A percentile compares a stretch with the other conserved stretches of the same genome.
Conservation (phyloP, 53 echinoderm and acorn worm genomes). For the Stichopus horrens region DNA sequence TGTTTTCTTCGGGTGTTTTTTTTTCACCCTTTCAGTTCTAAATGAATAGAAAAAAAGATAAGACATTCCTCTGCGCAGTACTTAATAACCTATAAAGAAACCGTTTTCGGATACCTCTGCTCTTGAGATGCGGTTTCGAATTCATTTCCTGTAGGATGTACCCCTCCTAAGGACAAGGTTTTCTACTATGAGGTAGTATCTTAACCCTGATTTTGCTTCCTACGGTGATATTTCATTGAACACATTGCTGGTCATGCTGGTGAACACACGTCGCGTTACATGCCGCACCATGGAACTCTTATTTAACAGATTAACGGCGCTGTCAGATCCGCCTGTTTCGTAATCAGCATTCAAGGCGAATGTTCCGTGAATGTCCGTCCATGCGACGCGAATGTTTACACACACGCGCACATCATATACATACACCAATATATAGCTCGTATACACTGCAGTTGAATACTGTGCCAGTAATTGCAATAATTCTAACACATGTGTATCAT, state of each 20-base stretch:
- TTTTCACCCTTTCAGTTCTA: neutral
- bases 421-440: too few species aligned
- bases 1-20: neutral
- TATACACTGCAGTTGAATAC: too few species aligned
- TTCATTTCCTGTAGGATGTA: neutral
- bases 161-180: conserved; percentile 9
- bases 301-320: neutral
- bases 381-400: too few species aligned
- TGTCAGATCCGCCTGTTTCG: neutral
- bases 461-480: too few species aligned
- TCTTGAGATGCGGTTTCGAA: conserved; percentile 20
- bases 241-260: too few species aligned
- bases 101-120: neutral
- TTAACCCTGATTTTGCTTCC: too few species aligned
- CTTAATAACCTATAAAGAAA: neutral
- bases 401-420: too few species aligned
- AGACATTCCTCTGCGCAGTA: neutral
- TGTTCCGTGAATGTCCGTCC: too few species aligned
- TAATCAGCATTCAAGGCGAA: neutral
- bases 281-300: too few species aligned
- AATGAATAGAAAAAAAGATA: neutral
- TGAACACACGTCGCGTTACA: too few species aligned
- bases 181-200: neutral
- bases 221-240: too few species aligned
- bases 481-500: too few species aligned